These are phyloP conservation scores for Drosophila quinaria DNA, from an alignment of 2,888 invertebrate genomes.

Conservation along the genomic window DNA sequence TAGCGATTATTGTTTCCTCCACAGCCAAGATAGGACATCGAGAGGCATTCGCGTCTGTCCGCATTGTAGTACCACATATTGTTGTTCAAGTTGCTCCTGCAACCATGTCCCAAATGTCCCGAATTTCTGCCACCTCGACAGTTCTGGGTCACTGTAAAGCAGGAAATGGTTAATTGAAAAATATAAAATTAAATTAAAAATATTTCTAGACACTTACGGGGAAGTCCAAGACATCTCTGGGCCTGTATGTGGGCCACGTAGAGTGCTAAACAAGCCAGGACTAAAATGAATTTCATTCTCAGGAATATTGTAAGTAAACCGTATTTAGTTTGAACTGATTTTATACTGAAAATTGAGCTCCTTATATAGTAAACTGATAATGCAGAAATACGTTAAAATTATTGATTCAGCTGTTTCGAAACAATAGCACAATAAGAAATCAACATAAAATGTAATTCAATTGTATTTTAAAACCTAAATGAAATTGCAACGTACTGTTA, in stretches of 20 bases:
- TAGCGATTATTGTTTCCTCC: slow-evolving; percentile 44
- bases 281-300: slow-evolving; percentile 24
- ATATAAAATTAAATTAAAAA: not conserved
- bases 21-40: slow-evolving; percentile 40
- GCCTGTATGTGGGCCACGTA: slow-evolving; percentile 22
- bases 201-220: slow-evolving; percentile 8
- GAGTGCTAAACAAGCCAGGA: slow-evolving; percentile 15
- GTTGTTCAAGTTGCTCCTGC: slow-evolving; percentile 13
- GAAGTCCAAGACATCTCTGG: slow-evolving; percentile 19
- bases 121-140: slow-evolving; percentile 24
- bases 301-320: not conserved
- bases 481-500: too few species aligned
- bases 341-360: not conserved
- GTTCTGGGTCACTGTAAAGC: slow-evolving; percentile 2
- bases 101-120: slow-evolving; percentile 20
- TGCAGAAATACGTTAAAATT: not conserved
- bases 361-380: slow-evolving; percentile 12
- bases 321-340: slow-evolving; percentile 5
- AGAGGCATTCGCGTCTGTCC: slow-evolving; percentile 10
- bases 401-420: slow-evolving; percentile 6
- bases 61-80: slow-evolving; percentile 48
- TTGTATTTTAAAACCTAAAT: too few species aligned
- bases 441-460: not conserved
- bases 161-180: not conserved
- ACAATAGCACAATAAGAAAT: not conserved